phyloP scores from a whole-genome alignment of 2,888 invertebrate genomes.

The Polydrusus tereticollis region DNA sequence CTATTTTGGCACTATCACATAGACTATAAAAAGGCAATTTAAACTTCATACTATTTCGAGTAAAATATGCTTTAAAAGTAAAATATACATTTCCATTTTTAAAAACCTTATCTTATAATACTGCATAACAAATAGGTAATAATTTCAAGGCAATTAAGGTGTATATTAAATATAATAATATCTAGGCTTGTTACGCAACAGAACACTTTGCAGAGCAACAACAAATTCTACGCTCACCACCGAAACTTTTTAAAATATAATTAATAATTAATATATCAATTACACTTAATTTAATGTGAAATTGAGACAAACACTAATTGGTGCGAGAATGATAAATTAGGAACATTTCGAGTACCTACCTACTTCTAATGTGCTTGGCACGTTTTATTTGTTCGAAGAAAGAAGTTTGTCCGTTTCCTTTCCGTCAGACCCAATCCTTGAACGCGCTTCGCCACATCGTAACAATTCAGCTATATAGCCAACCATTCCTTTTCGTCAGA shows the following conservation, averaged over 20 bases:
- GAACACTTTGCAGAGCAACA: not conserved
- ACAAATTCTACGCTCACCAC: not conserved
- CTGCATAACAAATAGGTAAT: conserved; percentile 21
- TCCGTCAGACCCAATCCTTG: too few species aligned
- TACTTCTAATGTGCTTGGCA: too few species aligned
- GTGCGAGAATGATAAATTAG: too few species aligned
- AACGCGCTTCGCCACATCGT: too few species aligned
- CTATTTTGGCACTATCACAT: conserved; percentile 39
- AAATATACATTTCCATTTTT: not conserved
- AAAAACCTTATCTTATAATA: conserved; percentile 14
- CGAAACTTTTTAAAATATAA: not conserved
- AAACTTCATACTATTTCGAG: conserved; percentile 13
- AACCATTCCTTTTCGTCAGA: too few species aligned
- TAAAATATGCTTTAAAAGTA: conserved; percentile 6
- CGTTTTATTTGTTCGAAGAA: too few species aligned
- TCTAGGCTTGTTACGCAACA: not conserved
- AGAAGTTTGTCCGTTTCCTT: too few species aligned
- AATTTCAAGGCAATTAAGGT: conserved; percentile 4
- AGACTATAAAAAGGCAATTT: conserved; percentile 27
- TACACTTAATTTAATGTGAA: too few species aligned
- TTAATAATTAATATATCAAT: not conserved
- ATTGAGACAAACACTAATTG: too few species aligned
- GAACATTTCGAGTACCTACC: too few species aligned
- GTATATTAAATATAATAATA: not conserved
- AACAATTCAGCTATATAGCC: too few species aligned